Evolutionary conservation across 1,140 invertebrate species (phyloP), one percentile per base, ranked within the genome.

Genomic region (Drosophila jambulina): DNA sequence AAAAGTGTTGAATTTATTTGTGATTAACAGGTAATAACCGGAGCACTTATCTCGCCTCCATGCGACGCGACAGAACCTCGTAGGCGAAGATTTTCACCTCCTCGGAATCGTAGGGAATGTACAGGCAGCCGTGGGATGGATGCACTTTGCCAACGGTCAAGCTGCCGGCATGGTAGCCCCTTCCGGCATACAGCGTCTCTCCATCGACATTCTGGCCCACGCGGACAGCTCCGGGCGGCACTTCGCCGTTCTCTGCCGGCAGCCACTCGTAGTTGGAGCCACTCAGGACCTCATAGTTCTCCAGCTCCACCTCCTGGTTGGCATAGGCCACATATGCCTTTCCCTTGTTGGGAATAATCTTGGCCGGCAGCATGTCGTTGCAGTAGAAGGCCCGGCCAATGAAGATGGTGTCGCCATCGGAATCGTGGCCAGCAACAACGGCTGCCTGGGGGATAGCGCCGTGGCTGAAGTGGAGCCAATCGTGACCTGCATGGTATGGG

Each of bases 61-160:
- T 46, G 57, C 61, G 80, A 19, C 76, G 80, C 2, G 77, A 87
- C 19, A 91, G 76, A 2, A 93, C 87, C 58, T 93, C 92, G 58
- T 92, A 92, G 38, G 63, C 69, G 4, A 84, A 71, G 43, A 91
- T 74, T 53, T 88, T 90, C n/a, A 95, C 84, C 91, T 97, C 96
- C 29, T 94, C 92, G 3, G 95, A 95, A 13, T 94, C 95, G 80
- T 94, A 96, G 12, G 96, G 95, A 75, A 97, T 96, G 91, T 96
- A 97, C 32, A 95, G 94, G 62, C 94, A 94, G 27, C 94, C 94
- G 74, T 96, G 96, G 48, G 95, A 95, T 0, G 94, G 94, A 79
- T 96, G 96, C 29, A 97, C 93, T 94, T 97, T 97, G 86, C 96
- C 96, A 60, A 96, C 93, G 5, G 96, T 96, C 69, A 96, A 78